phyloP scores from a whole-genome alignment of 2,113 vertebrate species.

The Megaceryle torquata region DNA sequence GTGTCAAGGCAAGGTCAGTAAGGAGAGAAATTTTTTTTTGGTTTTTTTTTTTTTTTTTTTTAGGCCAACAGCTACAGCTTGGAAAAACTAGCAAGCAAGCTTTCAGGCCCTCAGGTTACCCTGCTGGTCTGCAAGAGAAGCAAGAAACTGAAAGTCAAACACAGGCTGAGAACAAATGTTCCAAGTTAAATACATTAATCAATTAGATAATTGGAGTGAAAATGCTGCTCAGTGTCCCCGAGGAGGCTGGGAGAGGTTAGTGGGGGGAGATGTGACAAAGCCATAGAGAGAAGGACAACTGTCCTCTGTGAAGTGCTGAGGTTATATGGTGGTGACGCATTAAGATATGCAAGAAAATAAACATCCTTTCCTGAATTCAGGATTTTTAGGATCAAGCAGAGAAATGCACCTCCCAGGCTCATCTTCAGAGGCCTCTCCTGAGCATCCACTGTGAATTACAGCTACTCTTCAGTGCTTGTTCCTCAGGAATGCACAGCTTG shows the following conservation, averaged over 20 bases:
- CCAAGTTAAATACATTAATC: constrained; percentile 19
- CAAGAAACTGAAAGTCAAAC: constrained; percentile 55
- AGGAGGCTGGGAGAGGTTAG: background rate
- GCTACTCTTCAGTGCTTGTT: fast-evolving
- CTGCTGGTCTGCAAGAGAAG: background rate
- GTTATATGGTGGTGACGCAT: background rate
- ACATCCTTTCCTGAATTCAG: background rate
- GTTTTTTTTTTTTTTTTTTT: background rate
- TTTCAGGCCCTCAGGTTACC: background rate
- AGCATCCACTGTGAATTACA: fast-evolving
- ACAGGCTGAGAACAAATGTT: constrained; percentile 1
- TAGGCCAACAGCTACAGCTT: background rate
- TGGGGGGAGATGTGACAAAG: fast-evolving
- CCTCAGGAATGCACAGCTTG: background rate
- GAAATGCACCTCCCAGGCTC: background rate
- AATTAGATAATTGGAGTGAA: constrained; percentile 17
- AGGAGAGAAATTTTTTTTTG: background rate
- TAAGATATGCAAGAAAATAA: background rate
- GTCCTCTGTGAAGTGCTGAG: fast-evolving
- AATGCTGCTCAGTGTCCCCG: background rate
- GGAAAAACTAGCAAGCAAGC: background rate
- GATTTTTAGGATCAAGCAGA: background rate
- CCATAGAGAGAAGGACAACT: background rate
- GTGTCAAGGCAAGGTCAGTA: constrained; percentile 37
- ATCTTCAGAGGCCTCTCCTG: background rate